Evolutionary conservation across 2,113 vertebrate genomes (phyloP).

Genomic region (Aegithalos caudatus): DNA sequence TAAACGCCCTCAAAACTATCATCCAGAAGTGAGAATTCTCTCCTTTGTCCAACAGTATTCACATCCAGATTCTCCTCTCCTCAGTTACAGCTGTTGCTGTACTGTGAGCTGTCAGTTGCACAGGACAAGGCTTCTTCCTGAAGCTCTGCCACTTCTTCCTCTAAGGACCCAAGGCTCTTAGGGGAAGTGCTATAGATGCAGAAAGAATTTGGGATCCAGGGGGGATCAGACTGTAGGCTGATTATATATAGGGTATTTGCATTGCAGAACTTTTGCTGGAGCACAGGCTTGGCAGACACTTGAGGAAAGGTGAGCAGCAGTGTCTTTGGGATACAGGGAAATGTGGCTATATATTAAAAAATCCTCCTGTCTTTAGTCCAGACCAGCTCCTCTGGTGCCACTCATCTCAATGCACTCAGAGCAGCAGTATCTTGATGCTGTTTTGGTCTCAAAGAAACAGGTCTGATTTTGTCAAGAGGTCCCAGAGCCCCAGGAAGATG

Average conservation of each 20-base stretch:
- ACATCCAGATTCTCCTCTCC: not conserved
- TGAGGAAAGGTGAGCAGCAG: not conserved
- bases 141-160: not conserved
- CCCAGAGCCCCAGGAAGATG: not conserved
- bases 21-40: not conserved
- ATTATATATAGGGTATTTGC: not conserved
- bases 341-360: not conserved
- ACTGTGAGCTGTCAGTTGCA: not conserved
- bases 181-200: not conserved
- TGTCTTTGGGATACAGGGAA: fast-evolving
- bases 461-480: not conserved
- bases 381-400: not conserved
- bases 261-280: not conserved
- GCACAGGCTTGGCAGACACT: not conserved
- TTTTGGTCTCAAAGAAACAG: not conserved
- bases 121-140: not conserved
- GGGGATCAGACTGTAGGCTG: not conserved
- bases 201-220: not conserved
- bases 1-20: not conserved
- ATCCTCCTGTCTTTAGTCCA: not conserved
- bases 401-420: fast-evolving
- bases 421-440: not conserved
- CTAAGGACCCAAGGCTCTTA: fast-evolving
- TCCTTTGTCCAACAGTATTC: not conserved
- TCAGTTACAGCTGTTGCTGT: not conserved